Conservation (phyloP, 2,113 vertebrate species). For the Forbesichthys agassizii region DNA sequence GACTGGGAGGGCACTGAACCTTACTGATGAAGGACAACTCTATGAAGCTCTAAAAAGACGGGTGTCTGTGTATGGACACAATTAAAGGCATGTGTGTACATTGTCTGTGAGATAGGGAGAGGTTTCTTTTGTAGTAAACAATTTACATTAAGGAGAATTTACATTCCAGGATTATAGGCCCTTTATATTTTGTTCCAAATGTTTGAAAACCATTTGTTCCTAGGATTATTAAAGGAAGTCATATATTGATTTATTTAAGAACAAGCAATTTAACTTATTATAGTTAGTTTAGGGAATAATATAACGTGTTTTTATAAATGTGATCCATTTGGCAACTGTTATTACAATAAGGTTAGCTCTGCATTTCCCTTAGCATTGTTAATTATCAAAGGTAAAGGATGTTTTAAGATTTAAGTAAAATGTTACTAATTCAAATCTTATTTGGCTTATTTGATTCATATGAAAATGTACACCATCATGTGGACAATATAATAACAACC, state of each 20-base stretch:
- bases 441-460: slow-evolving; percentile 38
- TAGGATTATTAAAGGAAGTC: slow-evolving; percentile 76
- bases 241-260: slow-evolving; percentile 85
- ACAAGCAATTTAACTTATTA: slow-evolving; percentile 86
- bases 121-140: slow-evolving; percentile 64
- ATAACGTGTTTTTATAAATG: slow-evolving; percentile 75
- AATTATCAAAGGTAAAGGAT: slow-evolving; percentile 45
- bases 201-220: slow-evolving; percentile 61
- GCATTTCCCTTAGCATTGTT: slow-evolving; percentile 55
- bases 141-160: slow-evolving; percentile 65
- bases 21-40: slow-evolving; percentile 41
- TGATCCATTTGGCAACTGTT: slow-evolving; percentile 64
- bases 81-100: slow-evolving; percentile 67
- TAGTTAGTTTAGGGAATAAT: slow-evolving; percentile 82
- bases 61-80: slow-evolving; percentile 59
- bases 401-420: slow-evolving; percentile 14
- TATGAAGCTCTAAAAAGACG: slow-evolving; percentile 50
- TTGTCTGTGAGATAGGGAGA: slow-evolving; percentile 64
- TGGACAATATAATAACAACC: slow-evolving; percentile 32
- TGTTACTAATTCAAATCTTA: slow-evolving; percentile 36
- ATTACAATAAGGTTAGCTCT: slow-evolving; percentile 62
- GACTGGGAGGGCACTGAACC: slow-evolving; percentile 29
- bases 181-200: slow-evolving; percentile 74
- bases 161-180: slow-evolving; percentile 73
- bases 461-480: slow-evolving; percentile 29